A percentile compares a stretch with the other conserved stretches of the same genome.
phyloP scores from a whole-genome alignment of 2,797 vertebrate species.

The Gallinago stenura region DNA sequence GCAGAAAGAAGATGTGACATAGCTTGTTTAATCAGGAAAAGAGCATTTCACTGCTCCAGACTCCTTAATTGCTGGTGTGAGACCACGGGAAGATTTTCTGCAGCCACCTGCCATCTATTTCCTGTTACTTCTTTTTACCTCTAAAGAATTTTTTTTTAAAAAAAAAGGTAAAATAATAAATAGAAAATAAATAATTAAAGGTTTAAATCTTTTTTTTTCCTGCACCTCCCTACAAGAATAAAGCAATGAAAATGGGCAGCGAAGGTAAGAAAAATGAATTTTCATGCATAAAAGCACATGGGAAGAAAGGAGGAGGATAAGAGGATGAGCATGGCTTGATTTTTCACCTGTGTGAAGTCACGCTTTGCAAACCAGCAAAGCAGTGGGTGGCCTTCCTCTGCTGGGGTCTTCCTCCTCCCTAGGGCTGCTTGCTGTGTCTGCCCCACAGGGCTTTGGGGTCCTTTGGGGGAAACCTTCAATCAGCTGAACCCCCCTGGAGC shows the following conservation, averaged over 20 bases:
- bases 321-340: neutral
- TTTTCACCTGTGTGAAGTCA: neutral
- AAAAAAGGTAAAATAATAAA: too few relatives aligned
- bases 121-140: neutral
- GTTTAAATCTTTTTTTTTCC: neutral
- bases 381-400: neutral
- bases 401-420: neutral
- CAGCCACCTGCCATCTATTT: neutral
- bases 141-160: neutral
- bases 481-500: neutral
- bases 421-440: fast-evolving
- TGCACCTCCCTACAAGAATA: neutral
- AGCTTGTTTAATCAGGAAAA: neutral
- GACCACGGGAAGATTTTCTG: neutral
- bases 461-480: neutral
- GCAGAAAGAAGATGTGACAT: neutral
- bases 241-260: neutral
- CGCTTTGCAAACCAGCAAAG: neutral
- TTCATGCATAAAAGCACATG: neutral
- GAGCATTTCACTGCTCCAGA: neutral
- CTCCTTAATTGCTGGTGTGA: neutral
- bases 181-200: neutral
- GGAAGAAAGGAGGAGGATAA: neutral
- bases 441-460: neutral
- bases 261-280: neutral